Evolutionary conservation across 1,140 invertebrate species (phyloP), one percentile per base, ranked within the genome.

Genomic region (Halotydeus destructor): DNA sequence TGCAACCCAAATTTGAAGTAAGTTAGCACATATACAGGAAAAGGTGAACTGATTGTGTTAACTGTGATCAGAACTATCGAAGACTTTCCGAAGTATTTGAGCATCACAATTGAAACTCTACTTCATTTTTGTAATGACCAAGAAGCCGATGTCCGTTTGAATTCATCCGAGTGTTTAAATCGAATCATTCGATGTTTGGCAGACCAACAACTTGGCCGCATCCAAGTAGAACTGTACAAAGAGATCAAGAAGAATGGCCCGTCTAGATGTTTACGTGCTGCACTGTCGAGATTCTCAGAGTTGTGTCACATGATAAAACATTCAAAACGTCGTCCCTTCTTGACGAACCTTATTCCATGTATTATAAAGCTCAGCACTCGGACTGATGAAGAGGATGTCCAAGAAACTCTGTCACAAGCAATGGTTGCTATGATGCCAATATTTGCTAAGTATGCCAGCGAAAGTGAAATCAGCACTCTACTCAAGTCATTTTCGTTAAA

Each of bases 151-250:
- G 68, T 80, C 19, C 61, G 77, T 36, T 75, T 77, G 60, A 69
- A 74, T 33, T 76, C 77, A 25, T 75, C 80, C 59, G 78, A 82
- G 60, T 76, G 74, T 54, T 61, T 83, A 0, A 80, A 79, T 22
- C 18, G 18, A n/a, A 18, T 18, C 6, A 38, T 48, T 28, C 45
- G 75, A 70, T 63, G 65, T 19, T 57, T 74, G 46, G 54, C 69
- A 25, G 70, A 73, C 40, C 68, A 67, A 22, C 71, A 76, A 55
- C 62, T 77, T 9, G 66, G 70, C 14, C 71, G 76, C 52, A 64
- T 83, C 37, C 70, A 77, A 50, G 69, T 78, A 49, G 76, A 79
- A 55, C 57, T 82, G n/a, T 79, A 76, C 54, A 74, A 76, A 50
- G 77, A 79, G 59, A 76, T 82, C 24, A 78, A 78, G 54, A 73